Conservation (phyloP, 1,140 invertebrate species). For the Brachionus angularis region DNA sequence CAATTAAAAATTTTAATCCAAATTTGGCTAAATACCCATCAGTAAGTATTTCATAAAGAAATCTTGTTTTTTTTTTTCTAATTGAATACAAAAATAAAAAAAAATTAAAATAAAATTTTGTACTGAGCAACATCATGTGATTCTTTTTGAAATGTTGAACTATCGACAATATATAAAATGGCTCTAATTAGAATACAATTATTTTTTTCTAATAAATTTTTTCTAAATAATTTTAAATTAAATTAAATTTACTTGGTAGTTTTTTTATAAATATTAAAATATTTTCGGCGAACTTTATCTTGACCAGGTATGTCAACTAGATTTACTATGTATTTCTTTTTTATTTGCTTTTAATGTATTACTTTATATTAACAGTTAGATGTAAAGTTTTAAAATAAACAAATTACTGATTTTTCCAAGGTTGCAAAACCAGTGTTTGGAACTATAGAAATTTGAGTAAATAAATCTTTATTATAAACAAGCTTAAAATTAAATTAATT, state of each 20-base stretch:
- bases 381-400: neutral
- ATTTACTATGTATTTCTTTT: slow-evolving; percentile 13
- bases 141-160: slow-evolving; percentile 29
- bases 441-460: slow-evolving; percentile 40
- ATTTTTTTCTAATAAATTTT: neutral
- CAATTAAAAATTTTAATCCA: neutral
- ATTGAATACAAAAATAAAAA: neutral
- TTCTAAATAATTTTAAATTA: neutral
- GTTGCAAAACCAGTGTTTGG: neutral
- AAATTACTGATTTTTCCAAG: neutral
- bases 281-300: slow-evolving; percentile 26
- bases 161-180: slow-evolving; percentile 19
- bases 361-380: neutral
- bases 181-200: neutral
- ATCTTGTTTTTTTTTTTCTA: neutral
- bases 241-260: slow-evolving; percentile 36
- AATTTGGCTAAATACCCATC: neutral
- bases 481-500: neutral
- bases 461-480: neutral
- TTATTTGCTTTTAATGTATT: neutral
- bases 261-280: slow-evolving; percentile 15
- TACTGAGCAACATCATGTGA: slow-evolving; percentile 32
- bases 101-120: neutral
- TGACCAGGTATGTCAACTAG: slow-evolving; percentile 39
- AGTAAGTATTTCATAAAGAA: slow-evolving; percentile 26